Evolutionary conservation across 2,113 vertebrate species (phyloP), one percentile per base, ranked within the genome.

Genomic region (Circaetus cinerascens): DNA sequence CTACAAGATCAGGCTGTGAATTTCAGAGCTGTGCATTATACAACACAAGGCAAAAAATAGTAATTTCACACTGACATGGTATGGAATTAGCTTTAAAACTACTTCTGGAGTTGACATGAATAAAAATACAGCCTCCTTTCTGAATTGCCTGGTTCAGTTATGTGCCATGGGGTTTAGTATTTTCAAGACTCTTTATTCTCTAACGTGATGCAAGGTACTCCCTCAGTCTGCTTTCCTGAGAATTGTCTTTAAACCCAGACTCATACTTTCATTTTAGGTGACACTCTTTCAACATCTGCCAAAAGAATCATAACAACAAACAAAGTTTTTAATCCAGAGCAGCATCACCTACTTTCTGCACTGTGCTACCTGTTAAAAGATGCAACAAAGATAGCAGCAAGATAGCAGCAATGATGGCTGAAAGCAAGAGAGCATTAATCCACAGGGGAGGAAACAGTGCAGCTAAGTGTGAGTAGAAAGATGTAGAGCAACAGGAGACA

Each of bases 261-360:
- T 32, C 29, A 19, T 1, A 13, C 26, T 59, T 76, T 40, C 4
- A 2, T 8, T 85, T 57, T 34, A 77, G n/a, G 38, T 0, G 0
- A 67, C 43, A 22, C 7, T 17, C 27, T 81, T 91, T 59, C 53
- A 59, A 41, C 5, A 43, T 25, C 34, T 87, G 45, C 18, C 32
- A 34, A 45, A 85, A 77, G 11, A 94, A 84, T n/a, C 2, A 0
- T 18, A 69, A 51, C 23, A 51, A 40, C 9, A 69, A 78, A 55
- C 9, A 48, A 34, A 77, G 19, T 13, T 60, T 91, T 91, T 53
- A 76, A 74, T 71, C 41, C 32, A 59, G 18, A 38, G 40, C 29
- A 55, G 29, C 55, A 76, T 10, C 51, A 78, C 8, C 5, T 73
- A 5, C 38, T 56, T 77, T 48, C n/a, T 50, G 29, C 4, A 5